phyloP scores from a whole-genome alignment of 2,797 vertebrate genomes.

The Thripadectes ignobilis region DNA sequence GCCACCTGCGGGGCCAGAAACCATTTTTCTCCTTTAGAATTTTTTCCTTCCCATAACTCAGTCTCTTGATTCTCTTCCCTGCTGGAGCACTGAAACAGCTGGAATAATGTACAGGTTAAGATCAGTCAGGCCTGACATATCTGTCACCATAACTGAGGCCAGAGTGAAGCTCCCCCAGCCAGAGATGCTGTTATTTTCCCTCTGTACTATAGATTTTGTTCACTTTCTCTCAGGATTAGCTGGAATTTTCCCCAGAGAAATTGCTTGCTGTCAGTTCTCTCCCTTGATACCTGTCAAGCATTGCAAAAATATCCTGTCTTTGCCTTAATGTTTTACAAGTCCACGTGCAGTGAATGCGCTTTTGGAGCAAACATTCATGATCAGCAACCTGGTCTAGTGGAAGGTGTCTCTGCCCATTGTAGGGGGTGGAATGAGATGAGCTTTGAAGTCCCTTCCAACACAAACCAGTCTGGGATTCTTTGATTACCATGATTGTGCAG shows the following conservation, averaged over 20 bases:
- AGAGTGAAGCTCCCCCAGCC: neutral
- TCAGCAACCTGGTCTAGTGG: neutral
- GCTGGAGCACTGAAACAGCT: neutral
- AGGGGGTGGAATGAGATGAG: neutral
- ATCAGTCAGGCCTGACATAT: neutral
- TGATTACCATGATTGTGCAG: neutral
- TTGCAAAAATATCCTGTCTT: neutral
- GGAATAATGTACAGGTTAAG: neutral
- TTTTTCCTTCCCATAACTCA: neutral
- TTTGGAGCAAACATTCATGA: neutral
- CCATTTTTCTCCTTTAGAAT: neutral
- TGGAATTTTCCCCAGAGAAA: neutral
- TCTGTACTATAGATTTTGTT: neutral
- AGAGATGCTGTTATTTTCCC: neutral
- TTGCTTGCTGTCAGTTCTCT: neutral
- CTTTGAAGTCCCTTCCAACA: neutral
- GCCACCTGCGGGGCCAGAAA: constrained; percentile 21
- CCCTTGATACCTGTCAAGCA: neutral
- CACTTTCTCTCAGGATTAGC: neutral
- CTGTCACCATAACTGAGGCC: neutral
- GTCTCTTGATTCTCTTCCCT: neutral
- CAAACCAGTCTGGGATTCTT: neutral
- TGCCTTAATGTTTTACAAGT: neutral
- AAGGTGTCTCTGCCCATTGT: neutral
- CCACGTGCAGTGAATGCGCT: neutral